Evolutionary conservation across 2,797 vertebrate genomes (phyloP), one percentile per base, ranked within the genome.

Genomic region (Epinephelus malabaricus): DNA sequence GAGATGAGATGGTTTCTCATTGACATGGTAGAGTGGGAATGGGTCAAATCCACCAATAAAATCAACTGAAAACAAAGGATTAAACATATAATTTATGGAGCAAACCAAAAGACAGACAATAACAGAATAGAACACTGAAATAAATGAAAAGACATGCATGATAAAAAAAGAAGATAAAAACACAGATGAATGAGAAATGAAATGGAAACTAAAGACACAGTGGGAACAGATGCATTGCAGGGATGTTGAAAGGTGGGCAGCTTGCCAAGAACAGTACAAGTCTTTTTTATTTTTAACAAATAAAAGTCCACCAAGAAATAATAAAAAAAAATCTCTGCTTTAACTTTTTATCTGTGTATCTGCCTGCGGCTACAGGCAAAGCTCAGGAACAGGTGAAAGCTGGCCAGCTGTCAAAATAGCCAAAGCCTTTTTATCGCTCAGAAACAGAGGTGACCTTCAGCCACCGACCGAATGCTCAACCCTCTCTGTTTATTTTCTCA

Each of bases 11-110:
- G 97, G 95, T 96, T 99, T 99, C 96, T 98, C 97, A 96, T 96
- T 96, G 96, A 97, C 96, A 96, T 97, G 97, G 97, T 97, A 97
- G 95, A 98, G 96, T 95, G 97, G 97, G 92, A 97, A 97, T 95
- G 97, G 97, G 91, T 98, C 97, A 97, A 97, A 98, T 96, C 97
- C 97, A 97, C 97, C 97, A 97, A 97, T 97, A 97, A 99, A 99
- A 97, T 98, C 97, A 97, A 98, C 97, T 98, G 97, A 97, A 98
- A 98, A 90, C 94, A 96, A 97, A 95, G 81, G 66, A 94, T 94
- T 93, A 94, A 95, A 96, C 92, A 93, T 93, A 91, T 89, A 73
- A 88, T 92, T 89, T 65, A 85, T 91, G 91, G 89, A 85, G 83
- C 74, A 94, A 92, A 91, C 82, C 30, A 90, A 88, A 89, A 88